phyloP scores from a whole-genome alignment of 2,113 vertebrate species.

The Terrapene triunguis region DNA sequence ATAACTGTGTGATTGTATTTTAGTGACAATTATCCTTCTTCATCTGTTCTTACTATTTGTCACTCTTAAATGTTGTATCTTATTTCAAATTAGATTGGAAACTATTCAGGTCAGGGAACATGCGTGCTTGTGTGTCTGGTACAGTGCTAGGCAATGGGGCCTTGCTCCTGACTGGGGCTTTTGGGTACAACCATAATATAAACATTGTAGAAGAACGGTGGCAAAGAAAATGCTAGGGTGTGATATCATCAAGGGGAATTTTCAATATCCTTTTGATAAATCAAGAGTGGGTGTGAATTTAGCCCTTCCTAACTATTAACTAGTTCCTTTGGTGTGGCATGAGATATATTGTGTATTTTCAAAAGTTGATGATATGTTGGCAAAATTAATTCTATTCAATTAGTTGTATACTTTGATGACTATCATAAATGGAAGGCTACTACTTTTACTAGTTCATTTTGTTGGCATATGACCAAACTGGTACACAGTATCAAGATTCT shows the following conservation, averaged over 20 bases:
- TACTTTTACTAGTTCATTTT: neutral
- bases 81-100: constrained; percentile 8
- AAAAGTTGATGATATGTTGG: neutral
- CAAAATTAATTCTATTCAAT: neutral
- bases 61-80: neutral
- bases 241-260: neutral
- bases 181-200: neutral
- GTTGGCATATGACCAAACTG: neutral
- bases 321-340: neutral
- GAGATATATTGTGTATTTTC: neutral
- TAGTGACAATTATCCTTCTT: constrained; percentile 29
- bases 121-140: neutral
- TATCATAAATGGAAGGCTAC: neutral
- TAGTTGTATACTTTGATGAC: neutral
- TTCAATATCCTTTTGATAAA: constrained; percentile 9
- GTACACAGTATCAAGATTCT: neutral
- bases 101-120: constrained; percentile 28
- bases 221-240: neutral
- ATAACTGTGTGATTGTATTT: constrained; percentile 33
- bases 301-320: neutral
- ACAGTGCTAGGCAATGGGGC: neutral
- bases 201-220: too few relatives aligned
- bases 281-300: neutral
- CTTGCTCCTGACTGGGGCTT: neutral
- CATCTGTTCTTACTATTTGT: constrained; percentile 7